Evolutionary conservation across 2,888 invertebrate species (phyloP).

Genomic region (Polyploca ridens): DNA sequence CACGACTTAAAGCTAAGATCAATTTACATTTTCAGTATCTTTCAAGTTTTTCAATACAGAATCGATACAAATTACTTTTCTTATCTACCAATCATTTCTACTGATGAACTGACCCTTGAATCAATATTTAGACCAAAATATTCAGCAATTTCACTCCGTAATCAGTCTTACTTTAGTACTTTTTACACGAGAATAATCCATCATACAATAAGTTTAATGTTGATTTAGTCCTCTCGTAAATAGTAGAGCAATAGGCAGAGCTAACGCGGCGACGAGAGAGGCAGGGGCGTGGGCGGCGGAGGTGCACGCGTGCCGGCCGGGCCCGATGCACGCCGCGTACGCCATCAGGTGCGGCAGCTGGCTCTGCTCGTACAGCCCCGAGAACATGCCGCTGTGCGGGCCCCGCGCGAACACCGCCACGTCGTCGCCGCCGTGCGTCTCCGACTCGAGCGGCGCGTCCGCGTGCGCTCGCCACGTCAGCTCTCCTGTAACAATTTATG

Average conservation of each 20-base stretch:
- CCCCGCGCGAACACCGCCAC: slow-evolving; percentile 89
- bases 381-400: slow-evolving; percentile 89
- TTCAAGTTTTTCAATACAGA: too few relatives aligned
- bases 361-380: slow-evolving; percentile 91
- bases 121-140: too few relatives aligned
- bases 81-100: too few relatives aligned
- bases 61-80: too few relatives aligned
- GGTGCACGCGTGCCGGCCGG: slow-evolving; percentile 68
- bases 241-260: not conserved
- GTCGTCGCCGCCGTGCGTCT: slow-evolving; percentile 92
- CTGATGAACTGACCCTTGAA: too few relatives aligned
- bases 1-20: too few relatives aligned
- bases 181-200: not conserved
- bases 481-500: slow-evolving; percentile 31
- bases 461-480: slow-evolving; percentile 60
- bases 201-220: not conserved
- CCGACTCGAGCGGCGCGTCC: slow-evolving; percentile 82
- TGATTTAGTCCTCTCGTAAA: not conserved
- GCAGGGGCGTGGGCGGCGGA: slow-evolving; percentile 18
- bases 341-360: slow-evolving; percentile 90
- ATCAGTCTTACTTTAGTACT: not conserved
- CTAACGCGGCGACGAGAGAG: not conserved
- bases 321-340: slow-evolving; percentile 89
- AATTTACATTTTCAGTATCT: too few relatives aligned
- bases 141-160: too few relatives aligned